phyloP scores from a whole-genome alignment of 2,888 invertebrate species.

The Philereme transversata region DNA sequence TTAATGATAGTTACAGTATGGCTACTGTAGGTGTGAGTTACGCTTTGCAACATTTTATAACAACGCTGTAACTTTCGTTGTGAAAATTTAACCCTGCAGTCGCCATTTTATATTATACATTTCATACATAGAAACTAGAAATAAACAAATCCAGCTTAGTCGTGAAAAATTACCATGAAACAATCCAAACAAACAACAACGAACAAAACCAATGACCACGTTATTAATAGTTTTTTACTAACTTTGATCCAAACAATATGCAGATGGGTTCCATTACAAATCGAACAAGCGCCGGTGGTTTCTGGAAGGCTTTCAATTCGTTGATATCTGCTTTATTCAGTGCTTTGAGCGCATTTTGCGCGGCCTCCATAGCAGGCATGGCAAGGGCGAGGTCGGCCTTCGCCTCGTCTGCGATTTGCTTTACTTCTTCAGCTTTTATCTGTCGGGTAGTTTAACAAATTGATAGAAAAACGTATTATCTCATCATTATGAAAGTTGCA shows the following conservation, averaged over 20 bases:
- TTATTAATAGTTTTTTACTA: slow-evolving; percentile 50
- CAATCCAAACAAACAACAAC: too few relatives aligned
- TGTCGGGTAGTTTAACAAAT: slow-evolving; percentile 42
- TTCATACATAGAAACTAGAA: too few relatives aligned
- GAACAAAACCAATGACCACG: too few relatives aligned
- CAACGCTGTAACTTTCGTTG: too few relatives aligned
- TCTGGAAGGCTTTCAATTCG: slow-evolving; percentile 94
- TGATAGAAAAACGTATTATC: neutral
- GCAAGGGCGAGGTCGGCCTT: slow-evolving; percentile 94
- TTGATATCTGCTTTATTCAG: slow-evolving; percentile 96
- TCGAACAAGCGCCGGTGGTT: slow-evolving; percentile 93
- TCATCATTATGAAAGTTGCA: neutral
- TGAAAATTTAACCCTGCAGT: too few relatives aligned
- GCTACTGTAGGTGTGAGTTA: too few relatives aligned
- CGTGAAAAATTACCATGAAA: too few relatives aligned
- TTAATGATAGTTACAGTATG: too few relatives aligned
- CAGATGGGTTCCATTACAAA: slow-evolving; percentile 97
- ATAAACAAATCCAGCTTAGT: too few relatives aligned
- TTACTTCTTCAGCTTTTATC: slow-evolving; percentile 93
- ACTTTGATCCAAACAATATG: slow-evolving; percentile 92
- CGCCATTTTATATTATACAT: too few relatives aligned
- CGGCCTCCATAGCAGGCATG: slow-evolving; percentile 93
- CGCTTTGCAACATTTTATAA: too few relatives aligned
- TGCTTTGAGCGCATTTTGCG: slow-evolving; percentile 92
- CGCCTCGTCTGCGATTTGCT: slow-evolving; percentile 92